phyloP scores from a whole-genome alignment of 2,797 vertebrate species.

The Bradypodion pumilum region DNA sequence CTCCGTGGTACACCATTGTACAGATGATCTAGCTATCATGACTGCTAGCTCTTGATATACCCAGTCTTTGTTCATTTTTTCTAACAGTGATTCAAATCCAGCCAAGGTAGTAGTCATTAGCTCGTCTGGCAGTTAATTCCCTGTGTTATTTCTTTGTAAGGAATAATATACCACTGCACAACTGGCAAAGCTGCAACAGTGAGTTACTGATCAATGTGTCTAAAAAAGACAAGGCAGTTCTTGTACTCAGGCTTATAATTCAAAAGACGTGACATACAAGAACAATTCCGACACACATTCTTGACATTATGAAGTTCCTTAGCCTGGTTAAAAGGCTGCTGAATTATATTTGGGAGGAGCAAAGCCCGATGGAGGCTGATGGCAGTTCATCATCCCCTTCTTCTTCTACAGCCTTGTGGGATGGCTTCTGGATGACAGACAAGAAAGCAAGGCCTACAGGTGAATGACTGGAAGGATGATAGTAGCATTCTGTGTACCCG shows the following conservation, averaged over 20 bases:
- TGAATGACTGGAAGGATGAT: not conserved
- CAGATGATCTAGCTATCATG: not conserved
- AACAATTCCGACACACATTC: not conserved
- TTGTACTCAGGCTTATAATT: not conserved
- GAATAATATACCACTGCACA: not conserved
- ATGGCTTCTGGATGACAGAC: not conserved
- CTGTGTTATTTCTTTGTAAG: not conserved
- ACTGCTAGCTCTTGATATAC: too few relatives aligned
- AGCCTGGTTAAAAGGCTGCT: too few relatives aligned
- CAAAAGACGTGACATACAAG: not conserved
- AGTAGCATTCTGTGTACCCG: not conserved
- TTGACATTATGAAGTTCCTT: not conserved
- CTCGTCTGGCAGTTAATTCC: not conserved
- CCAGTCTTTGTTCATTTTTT: not conserved
- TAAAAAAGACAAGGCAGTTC: not conserved
- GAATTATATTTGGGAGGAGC: too few relatives aligned
- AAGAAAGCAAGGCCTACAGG: not conserved
- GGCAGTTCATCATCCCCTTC: too few relatives aligned
- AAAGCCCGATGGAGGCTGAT: too few relatives aligned
- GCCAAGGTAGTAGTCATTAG: not conserved
- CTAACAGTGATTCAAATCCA: not conserved
- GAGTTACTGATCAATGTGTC: not conserved
- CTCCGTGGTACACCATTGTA: not conserved
- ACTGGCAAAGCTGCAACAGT: not conserved
- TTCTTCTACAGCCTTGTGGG: not conserved